Evolutionary conservation across 1,140 invertebrate species (phyloP).

Genomic region (Gonatopus flavifemur): DNA sequence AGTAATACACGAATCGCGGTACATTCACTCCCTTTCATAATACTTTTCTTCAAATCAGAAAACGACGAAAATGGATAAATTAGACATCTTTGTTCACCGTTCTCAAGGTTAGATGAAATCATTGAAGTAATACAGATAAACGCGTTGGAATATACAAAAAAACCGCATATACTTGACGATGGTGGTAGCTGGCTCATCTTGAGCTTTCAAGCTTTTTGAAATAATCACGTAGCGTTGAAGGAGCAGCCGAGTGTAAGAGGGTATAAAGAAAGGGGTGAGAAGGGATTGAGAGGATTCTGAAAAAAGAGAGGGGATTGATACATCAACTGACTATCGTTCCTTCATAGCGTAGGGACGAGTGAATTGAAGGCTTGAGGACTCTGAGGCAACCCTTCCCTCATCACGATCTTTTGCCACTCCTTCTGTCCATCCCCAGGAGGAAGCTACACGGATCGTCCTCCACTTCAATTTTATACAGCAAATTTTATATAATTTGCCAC

Average conservation of each 20-base stretch:
- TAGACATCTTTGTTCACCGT: too few relatives aligned
- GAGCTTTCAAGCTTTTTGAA: conserved; percentile 47
- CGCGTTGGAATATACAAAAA: too few relatives aligned
- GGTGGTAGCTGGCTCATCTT: conserved; percentile 40
- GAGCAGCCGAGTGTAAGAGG: conserved; percentile 38
- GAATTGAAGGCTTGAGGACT: conserved; percentile 37
- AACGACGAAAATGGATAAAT: too few relatives aligned
- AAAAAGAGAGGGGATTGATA: conserved; percentile 47
- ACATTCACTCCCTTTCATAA: too few relatives aligned
- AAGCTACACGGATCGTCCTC: conserved; percentile 7
- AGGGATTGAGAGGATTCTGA: conserved; percentile 26
- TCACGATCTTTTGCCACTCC: conserved; percentile 10
- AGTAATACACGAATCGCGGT: too few relatives aligned
- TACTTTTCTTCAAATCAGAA: too few relatives aligned
- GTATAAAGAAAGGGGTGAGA: conserved; percentile 19
- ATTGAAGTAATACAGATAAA: too few relatives aligned
- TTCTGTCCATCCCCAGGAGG: conserved; percentile 11
- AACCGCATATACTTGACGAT: too few relatives aligned
- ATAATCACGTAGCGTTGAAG: conserved; percentile 55
- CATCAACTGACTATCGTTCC: conserved; percentile 46
- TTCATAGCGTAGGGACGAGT: conserved; percentile 37
- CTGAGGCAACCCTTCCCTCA: conserved; percentile 19
- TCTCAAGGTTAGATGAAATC: too few relatives aligned
- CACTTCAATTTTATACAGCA: too few relatives aligned
- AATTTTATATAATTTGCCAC: too few relatives aligned